Base-by-base conservation (phyloP, 2,113 vertebrate species). In the Tinamus guttatus region DNA sequence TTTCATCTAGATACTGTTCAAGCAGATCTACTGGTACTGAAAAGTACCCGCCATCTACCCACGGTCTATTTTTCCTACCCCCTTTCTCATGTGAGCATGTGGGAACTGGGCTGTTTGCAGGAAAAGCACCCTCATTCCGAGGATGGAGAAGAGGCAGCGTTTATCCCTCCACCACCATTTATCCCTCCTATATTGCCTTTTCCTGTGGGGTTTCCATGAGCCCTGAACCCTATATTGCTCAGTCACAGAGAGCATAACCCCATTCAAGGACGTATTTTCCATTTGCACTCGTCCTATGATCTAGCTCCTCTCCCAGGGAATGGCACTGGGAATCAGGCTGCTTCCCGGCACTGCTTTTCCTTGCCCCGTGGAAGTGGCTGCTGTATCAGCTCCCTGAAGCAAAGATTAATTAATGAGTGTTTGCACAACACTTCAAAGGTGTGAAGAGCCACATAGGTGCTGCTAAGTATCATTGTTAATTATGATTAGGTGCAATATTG, bases 381-480 rank as follows among this genome's bases (percentile, higher is more conserved):
- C 69, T 38, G 63, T 54, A 67, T 65, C 69, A 77, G 62, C 93
- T 96, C 70, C 90, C 83, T 2, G 7, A 89, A 96, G 95, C 83
- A 95, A 82, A 82, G 89, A 94, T 90, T 96, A 96, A 96, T 97
- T 97, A 96, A 81, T 79, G 88, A 94, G 90, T 96, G 95, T 96
- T 97, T 96, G 90, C 86, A 82, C 83, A 91, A 86, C 89, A 94
- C 96, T 97, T 96, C 90, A 93, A 92, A 96, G 86, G 96, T 96
- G 96, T 95, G 95, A 97, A 96, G 95, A 96, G 96, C 92, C 86
- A 70, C 90, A 95, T 97, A 96, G 94, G 95, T 63, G 92, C 86
- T 95, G 93, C 90, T 95, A 96, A 97, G 95, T 96, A 94, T 96
- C 92, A 94, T 96, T 94, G 81, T 89, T 97, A 96, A 95, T 95